These are phyloP conservation scores for Drosophila neonasuta DNA, from an alignment of 2,888 invertebrate species.

Conservation along the genomic window DNA sequence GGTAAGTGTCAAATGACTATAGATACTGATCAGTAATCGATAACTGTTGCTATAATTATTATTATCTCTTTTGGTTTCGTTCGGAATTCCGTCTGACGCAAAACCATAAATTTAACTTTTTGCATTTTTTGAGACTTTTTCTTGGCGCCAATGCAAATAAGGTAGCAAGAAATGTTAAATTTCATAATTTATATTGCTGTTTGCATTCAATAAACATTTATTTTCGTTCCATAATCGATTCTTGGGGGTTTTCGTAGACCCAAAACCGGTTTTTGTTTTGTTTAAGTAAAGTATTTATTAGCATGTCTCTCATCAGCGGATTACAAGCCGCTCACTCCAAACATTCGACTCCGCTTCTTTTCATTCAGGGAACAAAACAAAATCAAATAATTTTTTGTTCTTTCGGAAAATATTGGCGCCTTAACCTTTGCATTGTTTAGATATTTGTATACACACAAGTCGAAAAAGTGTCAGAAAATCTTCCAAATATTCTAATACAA, in stretches of 20 bases:
- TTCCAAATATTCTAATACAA: slow-evolving; percentile 2
- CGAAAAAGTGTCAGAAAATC: slow-evolving; percentile 19
- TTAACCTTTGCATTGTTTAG: slow-evolving; percentile 31
- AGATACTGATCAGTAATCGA: slow-evolving; percentile 5
- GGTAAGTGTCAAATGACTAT: slow-evolving; percentile 83
- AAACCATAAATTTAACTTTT: slow-evolving; percentile 45
- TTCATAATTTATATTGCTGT: slow-evolving; percentile 66
- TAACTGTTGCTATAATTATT: slow-evolving; percentile 15
- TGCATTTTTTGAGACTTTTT: background rate
- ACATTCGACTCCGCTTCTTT: slow-evolving; percentile 13
- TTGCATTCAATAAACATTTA: slow-evolving; percentile 57
- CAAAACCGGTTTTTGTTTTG: slow-evolving; percentile 52
- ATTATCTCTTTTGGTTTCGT: slow-evolving; percentile 9
- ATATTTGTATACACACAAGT: slow-evolving; percentile 6
- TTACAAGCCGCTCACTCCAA: slow-evolving; percentile 38
- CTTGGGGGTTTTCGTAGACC: slow-evolving; percentile 20
- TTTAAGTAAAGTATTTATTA: slow-evolving; percentile 51
- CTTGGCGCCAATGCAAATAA: slow-evolving; percentile 76
- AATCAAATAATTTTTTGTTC: slow-evolving; percentile 39
- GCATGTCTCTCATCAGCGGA: slow-evolving; percentile 39
- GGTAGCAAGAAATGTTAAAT: slow-evolving; percentile 42
- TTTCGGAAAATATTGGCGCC: slow-evolving; percentile 30
- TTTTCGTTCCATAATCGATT: slow-evolving; percentile 31
- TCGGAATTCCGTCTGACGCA: slow-evolving; percentile 29
- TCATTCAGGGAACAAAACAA: slow-evolving; percentile 19